Evolutionary conservation across 2,797 vertebrate species (phyloP).

Genomic region (Steatocranus sp.): DNA sequence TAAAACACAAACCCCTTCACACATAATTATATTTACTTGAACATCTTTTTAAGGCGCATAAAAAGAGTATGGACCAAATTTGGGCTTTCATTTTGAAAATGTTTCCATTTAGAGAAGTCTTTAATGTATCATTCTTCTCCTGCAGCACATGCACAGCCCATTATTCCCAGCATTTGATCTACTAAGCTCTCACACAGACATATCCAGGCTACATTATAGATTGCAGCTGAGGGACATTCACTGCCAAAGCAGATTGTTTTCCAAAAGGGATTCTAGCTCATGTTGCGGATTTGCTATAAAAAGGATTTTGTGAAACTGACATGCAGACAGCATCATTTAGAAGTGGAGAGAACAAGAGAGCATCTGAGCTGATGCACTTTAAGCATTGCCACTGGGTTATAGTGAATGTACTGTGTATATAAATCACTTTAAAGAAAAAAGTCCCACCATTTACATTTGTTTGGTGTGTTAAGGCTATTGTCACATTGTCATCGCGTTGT

Average conservation of each 20-base stretch:
- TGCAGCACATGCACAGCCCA: not conserved
- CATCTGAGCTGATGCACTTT: not conserved
- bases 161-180: constrained; percentile 23
- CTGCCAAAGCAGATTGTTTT: constrained; percentile 4
- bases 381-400: not conserved
- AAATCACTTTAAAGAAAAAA: not conserved
- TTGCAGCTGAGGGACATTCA: constrained; percentile 2
- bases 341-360: not conserved
- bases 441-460: not conserved
- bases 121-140: not conserved
- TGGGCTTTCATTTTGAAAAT: not conserved
- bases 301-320: constrained; percentile 4
- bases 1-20: not conserved
- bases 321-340: not conserved
- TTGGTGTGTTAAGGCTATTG: not conserved
- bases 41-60: not conserved
- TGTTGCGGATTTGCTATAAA: constrained; percentile 17
- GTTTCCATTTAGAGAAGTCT: constrained; percentile 26
- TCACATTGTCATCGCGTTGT: not conserved
- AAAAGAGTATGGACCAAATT: not conserved
- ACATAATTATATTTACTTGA: not conserved
- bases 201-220: constrained; percentile 1
- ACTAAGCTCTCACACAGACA: constrained; percentile 7
- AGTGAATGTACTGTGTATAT: not conserved
- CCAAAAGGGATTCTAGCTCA: constrained; percentile 7